Percentiles rank a stretch among this genome's conserved stretches.
These are phyloP conservation scores for Lucilia sericata DNA, from an alignment of 1,140 invertebrate genomes.

Conservation along the genomic window DNA sequence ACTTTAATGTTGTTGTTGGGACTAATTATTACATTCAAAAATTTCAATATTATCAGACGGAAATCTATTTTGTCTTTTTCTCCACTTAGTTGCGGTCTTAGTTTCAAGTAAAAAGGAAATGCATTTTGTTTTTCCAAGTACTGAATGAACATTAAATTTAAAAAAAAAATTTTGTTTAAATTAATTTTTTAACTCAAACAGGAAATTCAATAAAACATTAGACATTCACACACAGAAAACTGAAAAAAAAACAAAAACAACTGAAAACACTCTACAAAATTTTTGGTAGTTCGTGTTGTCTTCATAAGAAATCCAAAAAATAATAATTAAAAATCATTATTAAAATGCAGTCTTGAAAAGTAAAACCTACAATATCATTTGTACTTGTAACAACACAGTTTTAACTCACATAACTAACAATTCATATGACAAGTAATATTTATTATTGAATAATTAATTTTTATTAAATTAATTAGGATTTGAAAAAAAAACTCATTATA, in stretches of 20 bases:
- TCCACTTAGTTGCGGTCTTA: not conserved
- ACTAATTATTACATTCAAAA: too few relatives aligned
- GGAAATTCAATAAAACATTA: slow-evolving; percentile 7
- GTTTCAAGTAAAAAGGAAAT: not conserved
- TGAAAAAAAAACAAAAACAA: too few relatives aligned
- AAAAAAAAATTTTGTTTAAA: not conserved
- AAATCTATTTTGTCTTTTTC: slow-evolving; percentile 7
- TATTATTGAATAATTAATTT: too few relatives aligned
- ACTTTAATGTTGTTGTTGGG: too few relatives aligned
- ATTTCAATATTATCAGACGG: not conserved
- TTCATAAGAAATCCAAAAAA: not conserved
- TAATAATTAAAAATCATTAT: too few relatives aligned
- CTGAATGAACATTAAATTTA: not conserved
- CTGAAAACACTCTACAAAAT: not conserved
- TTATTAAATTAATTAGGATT: too few relatives aligned
- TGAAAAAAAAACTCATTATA: too few relatives aligned
- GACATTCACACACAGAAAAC: not conserved
- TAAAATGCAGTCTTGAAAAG: too few relatives aligned
- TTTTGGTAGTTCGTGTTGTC: not conserved
- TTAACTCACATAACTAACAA: too few relatives aligned
- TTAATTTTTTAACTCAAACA: not conserved
- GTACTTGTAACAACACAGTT: too few relatives aligned
- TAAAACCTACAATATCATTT: too few relatives aligned
- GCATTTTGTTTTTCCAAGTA: slow-evolving; percentile 23
- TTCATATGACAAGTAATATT: too few relatives aligned